phyloP scores from a whole-genome alignment of 2,888 invertebrate genomes.

The Halictus quadricinctus region DNA sequence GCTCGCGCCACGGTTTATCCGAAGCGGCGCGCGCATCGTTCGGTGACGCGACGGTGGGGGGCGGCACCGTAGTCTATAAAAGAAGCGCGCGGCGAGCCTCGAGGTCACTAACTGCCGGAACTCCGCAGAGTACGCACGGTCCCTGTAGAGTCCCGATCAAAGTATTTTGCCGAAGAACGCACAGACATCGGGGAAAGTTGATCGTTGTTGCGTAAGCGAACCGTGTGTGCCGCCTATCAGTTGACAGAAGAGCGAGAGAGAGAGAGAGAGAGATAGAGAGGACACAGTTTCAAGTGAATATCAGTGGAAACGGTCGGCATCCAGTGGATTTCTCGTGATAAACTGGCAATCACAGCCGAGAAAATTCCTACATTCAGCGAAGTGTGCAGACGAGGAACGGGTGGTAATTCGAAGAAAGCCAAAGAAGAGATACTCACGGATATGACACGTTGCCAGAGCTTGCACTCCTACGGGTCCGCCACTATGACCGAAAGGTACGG shows the following conservation, averaged over 20 bases:
- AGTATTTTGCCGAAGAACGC: background rate
- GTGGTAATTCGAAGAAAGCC: background rate
- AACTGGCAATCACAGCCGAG: slow-evolving; percentile 28
- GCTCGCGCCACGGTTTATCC: slow-evolving; percentile 51
- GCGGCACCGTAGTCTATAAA: slow-evolving; percentile 42
- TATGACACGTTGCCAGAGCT: slow-evolving; percentile 72
- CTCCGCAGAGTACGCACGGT: background rate
- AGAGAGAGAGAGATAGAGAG: background rate
- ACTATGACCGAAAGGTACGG: slow-evolving; percentile 70
- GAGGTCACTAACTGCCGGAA: slow-evolving; percentile 43
- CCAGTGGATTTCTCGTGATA: slow-evolving; percentile 33
- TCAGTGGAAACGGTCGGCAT: slow-evolving; percentile 18
- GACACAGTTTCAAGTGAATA: slow-evolving; percentile 10
- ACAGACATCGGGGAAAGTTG: slow-evolving; percentile 10
- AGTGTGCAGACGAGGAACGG: slow-evolving; percentile 67
- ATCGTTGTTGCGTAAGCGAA: slow-evolving; percentile 48
- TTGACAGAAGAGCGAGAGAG: background rate
- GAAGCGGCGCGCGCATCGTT: slow-evolving; percentile 60
- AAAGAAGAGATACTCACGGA: slow-evolving; percentile 52
- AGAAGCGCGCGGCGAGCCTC: slow-evolving; percentile 16
- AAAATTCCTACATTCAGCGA: slow-evolving; percentile 76
- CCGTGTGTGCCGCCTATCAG: background rate
- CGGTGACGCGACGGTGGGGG: slow-evolving; percentile 3
- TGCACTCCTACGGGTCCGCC: slow-evolving; percentile 62
- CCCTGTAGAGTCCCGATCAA: background rate